Evolutionary conservation across 2,113 vertebrate species (phyloP), one percentile per base, ranked within the genome.

Genomic region (Coregonus clupeaformis): DNA sequence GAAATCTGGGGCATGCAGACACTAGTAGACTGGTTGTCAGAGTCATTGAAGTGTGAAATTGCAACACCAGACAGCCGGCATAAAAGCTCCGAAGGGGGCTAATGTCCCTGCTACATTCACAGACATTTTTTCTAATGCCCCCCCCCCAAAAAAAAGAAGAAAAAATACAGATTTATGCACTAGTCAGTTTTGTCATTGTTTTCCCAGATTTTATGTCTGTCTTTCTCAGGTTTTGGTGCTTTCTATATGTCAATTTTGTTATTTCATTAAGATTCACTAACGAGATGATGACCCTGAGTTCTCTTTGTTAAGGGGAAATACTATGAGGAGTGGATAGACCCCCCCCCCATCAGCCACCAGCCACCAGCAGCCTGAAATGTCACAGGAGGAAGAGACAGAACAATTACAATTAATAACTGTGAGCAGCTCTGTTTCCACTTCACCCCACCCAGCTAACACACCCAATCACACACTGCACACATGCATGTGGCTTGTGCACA

Each of bases 21-120:
- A 42, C 36, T 42, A 42, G 36, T 42, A 42, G 36, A 42, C 88
- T 88, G 90, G 90, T 88, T 93, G 92, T 94, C 90, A 74, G 89
- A 93, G 85, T 91, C 91, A 90, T 89, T 92, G 88, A 84, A 93
- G 93, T 93, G 94, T 94, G 92, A 94, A 94, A 94, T 94, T 94
- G 89, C 91, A 93, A 91, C 92, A 93, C 90, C 92, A 94, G 94
- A 94, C 93, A 93, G 91, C 88, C 78, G 75, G 88, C 90, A 94
- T 94, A 94, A 94, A 93, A 91, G 92, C 93, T 90, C 94, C 91
- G 92, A 94, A 93, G 93, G 94, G 92, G 94, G 91, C 91, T 92
- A 91, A 92, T 93, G 92, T 90, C 87, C 83, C 84, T 86, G 88
- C 91, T 93, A 88, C 91, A 92, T 92, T 94, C 92, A 93, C 86